Base-by-base conservation (phyloP, 2,888 invertebrate species). In the Dasysyrphus albostriatus region DNA sequence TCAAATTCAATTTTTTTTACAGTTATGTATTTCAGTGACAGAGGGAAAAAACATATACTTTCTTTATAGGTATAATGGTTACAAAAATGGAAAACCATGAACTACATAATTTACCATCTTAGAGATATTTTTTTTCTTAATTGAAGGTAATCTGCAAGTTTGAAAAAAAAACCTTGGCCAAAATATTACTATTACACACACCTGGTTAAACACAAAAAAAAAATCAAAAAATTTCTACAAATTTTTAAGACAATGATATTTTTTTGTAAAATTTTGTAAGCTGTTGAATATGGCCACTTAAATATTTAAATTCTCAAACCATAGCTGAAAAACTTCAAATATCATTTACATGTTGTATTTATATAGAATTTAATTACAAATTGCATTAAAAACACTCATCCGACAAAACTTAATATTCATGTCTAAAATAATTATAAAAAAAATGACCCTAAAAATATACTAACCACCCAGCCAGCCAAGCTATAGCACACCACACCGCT, bases 361-460 rank as follows among this genome's bases (percentile, higher is more conserved):
- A 14, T 14, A 42, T 51, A 24, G 19, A 51, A 24, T 24, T 29
- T 54, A 12, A 29, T 54, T 54, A 29, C 1, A 54, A 54, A 54
- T 14, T 3, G 24, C 24, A 51, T 29, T 14, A 32, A 14, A 42
- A 14, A 42, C 1, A 42, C 14, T 58, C 34, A 58, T 59, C 58
- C 19, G 37, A 37, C 32, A 59, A 59, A 19, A 29, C 29, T 32
- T n/a, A 39, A 19, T 39, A 42, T 42, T 61, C 61, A 59, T 54
- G 24, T 29, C 54, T 54, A 34, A 5, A 59, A 39, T 39, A 12
- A 61, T 61, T 39, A 61, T 24, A 34, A 34, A 16, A 16, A 8
- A 24, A 61, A 39, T 67, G 49, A 67, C 67, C 65, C 67, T 14
- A 49, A 24, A 24, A 24, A 24, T 24, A 24, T 24, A 24, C 24